These are phyloP conservation scores for Cerceris ruficornis DNA, from an alignment of 2,888 invertebrate species.

Conservation along the genomic window DNA sequence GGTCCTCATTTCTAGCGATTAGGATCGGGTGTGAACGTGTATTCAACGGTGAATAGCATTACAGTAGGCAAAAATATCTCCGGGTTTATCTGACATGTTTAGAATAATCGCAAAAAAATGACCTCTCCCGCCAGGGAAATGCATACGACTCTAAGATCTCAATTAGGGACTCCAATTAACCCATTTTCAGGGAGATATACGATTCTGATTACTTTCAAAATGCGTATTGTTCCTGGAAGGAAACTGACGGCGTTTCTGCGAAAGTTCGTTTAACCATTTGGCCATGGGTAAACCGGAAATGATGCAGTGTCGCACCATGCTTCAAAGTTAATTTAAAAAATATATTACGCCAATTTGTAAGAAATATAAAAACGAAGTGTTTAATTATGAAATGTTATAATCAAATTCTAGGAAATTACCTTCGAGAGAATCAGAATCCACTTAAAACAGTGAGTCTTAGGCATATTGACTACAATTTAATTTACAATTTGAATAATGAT, in stretches of 20 bases:
- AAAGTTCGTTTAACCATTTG: conserved; percentile 20
- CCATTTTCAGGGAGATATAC: conserved; percentile 38
- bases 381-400: no score
- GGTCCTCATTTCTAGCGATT: conserved; percentile 38
- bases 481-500: no score
- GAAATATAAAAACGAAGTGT: no score
- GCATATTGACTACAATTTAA: background rate
- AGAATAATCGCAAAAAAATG: background rate
- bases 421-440: background rate
- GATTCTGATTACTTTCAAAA: conserved; percentile 25
- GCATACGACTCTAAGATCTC: conserved; percentile 20
- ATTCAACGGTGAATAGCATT: conserved; percentile 22
- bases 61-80: background rate
- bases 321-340: no score
- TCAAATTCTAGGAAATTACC: background rate
- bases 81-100: conserved; percentile 3
- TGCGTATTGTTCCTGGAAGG: conserved; percentile 18
- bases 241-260: background rate
- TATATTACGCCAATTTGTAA: no score
- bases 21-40: conserved; percentile 44
- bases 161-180: conserved; percentile 49
- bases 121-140: conserved; percentile 28
- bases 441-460: background rate
- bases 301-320: no score
- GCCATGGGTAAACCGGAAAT: background rate